A percentile compares a stretch with the other conserved stretches of the same genome.
phyloP scores from a whole-genome alignment of 1,140 invertebrate genomes.

The Nebria ingens region DNA sequence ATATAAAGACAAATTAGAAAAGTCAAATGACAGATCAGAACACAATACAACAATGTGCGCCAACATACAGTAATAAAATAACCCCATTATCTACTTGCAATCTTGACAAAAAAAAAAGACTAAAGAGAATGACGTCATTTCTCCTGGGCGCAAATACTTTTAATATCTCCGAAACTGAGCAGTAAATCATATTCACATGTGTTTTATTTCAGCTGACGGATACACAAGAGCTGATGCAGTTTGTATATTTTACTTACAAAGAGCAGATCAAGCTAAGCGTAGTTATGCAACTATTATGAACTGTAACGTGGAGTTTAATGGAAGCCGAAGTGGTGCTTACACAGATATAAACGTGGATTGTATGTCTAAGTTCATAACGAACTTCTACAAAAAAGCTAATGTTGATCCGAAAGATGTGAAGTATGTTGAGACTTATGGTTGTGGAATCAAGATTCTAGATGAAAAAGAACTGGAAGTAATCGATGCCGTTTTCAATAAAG shows the following conservation, averaged over 20 bases:
- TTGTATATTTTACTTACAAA: conserved; percentile 72
- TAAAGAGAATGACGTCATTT: too few relatives aligned
- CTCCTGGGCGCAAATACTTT: too few relatives aligned
- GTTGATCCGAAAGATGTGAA: conserved; percentile 50
- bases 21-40: too few relatives aligned
- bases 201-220: conserved; percentile 55
- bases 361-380: conserved; percentile 39
- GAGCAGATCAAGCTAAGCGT: conserved; percentile 63
- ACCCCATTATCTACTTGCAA: too few relatives aligned
- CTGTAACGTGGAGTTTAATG: conserved; percentile 52
- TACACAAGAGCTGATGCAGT: conserved; percentile 69
- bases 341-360: conserved; percentile 43
- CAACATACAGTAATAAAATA: too few relatives aligned
- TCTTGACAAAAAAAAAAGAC: too few relatives aligned
- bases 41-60: too few relatives aligned
- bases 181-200: too few relatives aligned
- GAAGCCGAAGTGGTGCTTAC: conserved; percentile 42
- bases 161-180: too few relatives aligned
- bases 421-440: conserved; percentile 66
- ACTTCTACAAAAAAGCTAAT: conserved; percentile 49
- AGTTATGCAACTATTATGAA: conserved; percentile 56
- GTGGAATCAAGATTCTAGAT: conserved; percentile 34
- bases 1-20: too few relatives aligned
- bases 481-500: conserved; percentile 42
- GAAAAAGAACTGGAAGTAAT: conserved; percentile 38